phyloP scores from a whole-genome alignment of 2,797 vertebrate genomes.

The Phalloptychus januarius region DNA sequence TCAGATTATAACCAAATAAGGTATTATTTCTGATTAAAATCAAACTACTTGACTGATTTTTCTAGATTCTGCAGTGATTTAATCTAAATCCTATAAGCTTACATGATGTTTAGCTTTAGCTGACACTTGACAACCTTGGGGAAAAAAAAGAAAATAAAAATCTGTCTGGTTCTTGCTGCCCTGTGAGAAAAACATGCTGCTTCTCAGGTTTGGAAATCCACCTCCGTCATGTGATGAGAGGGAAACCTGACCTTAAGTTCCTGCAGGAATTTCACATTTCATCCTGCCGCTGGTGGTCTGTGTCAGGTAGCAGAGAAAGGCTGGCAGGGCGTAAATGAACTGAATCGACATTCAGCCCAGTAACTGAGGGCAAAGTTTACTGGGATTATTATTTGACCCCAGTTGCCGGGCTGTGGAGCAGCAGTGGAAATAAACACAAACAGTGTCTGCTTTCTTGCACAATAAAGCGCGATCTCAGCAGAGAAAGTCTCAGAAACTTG shows the following conservation, averaged over 20 bases:
- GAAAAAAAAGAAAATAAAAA: not conserved
- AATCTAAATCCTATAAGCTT: not conserved
- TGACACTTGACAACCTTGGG: slow-evolving; percentile 34
- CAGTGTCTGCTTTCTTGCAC: slow-evolving; percentile 52
- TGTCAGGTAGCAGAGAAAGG: not conserved
- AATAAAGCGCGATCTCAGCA: slow-evolving; percentile 32
- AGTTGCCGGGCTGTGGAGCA: slow-evolving; percentile 15
- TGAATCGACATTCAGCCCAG: slow-evolving; percentile 33
- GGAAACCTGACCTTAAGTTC: slow-evolving; percentile 19
- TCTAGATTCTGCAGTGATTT: not conserved
- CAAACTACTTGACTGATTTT: not conserved
- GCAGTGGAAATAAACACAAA: slow-evolving; percentile 46
- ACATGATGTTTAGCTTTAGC: not conserved
- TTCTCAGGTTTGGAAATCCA: slow-evolving; percentile 7
- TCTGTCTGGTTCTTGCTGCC: slow-evolving; percentile 10
- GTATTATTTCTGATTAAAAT: not conserved
- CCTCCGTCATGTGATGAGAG: slow-evolving; percentile 42
- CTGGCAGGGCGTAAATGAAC: slow-evolving; percentile 4
- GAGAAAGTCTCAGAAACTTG: slow-evolving; percentile 43
- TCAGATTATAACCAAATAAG: not conserved
- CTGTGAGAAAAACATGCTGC: slow-evolving; percentile 32
- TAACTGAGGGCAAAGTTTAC: slow-evolving; percentile 20
- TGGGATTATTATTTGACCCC: slow-evolving; percentile 15
- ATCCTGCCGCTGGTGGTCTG: not conserved
- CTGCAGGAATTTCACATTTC: slow-evolving; percentile 1